These are phyloP conservation scores for Chaenogobius annularis DNA, from an alignment of 2,113 vertebrate species.

Conservation along the genomic window DNA sequence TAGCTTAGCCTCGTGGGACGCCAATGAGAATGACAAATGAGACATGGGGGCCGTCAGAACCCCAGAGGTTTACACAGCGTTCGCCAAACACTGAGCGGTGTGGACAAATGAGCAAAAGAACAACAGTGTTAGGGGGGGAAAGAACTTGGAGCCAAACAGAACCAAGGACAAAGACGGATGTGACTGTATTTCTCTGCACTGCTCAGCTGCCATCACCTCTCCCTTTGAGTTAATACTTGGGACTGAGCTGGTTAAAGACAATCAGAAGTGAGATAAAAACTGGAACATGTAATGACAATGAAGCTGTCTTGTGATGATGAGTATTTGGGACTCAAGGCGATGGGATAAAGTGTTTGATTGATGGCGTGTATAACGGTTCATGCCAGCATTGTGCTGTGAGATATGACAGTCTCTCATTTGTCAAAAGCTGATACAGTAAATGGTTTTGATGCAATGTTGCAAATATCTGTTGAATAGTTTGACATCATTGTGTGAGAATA, in stretches of 20 bases:
- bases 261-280: slow-evolving; percentile 52
- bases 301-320: slow-evolving; percentile 14
- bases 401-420: slow-evolving; percentile 16
- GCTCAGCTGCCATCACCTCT: slow-evolving; percentile 35
- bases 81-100: slow-evolving; percentile 10
- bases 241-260: slow-evolving; percentile 58
- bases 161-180: slow-evolving; percentile 40
- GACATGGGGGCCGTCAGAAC: slow-evolving; percentile 36
- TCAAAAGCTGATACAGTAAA: slow-evolving; percentile 6
- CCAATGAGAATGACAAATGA: slow-evolving; percentile 71
- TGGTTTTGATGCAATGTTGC: slow-evolving; percentile 2
- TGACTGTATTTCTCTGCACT: slow-evolving; percentile 11
- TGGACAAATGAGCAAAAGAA: slow-evolving; percentile 9
- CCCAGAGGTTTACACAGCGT: slow-evolving; percentile 25
- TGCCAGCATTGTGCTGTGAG: slow-evolving; percentile 16
- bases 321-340: slow-evolving; percentile 26
- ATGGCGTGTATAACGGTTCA: slow-evolving; percentile 32
- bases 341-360: slow-evolving; percentile 41
- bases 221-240: slow-evolving; percentile 49
- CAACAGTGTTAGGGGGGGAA: not conserved
- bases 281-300: slow-evolving; percentile 27
- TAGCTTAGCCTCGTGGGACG: slow-evolving; percentile 47
- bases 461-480: not conserved
- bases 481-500: slow-evolving; percentile 9
- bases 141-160: slow-evolving; percentile 8